Evolutionary conservation across 2,888 invertebrate species (phyloP).

Genomic region (Polyploca ridens): DNA sequence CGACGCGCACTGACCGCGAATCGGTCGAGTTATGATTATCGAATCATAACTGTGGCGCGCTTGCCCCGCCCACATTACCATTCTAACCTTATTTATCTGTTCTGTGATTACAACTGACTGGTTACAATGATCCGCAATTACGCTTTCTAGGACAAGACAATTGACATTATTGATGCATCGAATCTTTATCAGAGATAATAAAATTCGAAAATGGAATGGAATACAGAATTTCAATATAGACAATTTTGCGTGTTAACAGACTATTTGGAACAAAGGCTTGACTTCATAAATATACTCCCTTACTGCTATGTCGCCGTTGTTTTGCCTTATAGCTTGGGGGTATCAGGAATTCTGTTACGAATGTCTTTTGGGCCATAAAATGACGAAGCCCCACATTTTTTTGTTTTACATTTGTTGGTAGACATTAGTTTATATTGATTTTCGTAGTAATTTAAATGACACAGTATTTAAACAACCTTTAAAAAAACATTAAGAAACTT

Average conservation of each 20-base stretch:
- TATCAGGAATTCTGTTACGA: neutral
- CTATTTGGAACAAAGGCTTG: conserved; percentile 6
- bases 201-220: neutral
- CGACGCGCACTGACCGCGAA: too few relatives aligned
- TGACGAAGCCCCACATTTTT: neutral
- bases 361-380: neutral
- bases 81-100: too few relatives aligned
- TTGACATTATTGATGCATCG: conserved; percentile 3
- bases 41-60: too few relatives aligned
- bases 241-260: neutral
- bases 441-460: neutral
- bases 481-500: too few relatives aligned
- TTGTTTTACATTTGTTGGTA: neutral
- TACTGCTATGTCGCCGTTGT: neutral
- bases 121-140: neutral
- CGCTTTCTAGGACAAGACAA: neutral
- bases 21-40: too few relatives aligned
- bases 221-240: neutral
- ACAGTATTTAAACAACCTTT: too few relatives aligned
- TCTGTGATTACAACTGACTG: neutral
- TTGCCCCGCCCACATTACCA: too few relatives aligned
- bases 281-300: conserved; percentile 4
- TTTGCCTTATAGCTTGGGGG: neutral
- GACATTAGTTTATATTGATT: neutral
- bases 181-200: neutral